phyloP scores from a whole-genome alignment of 2,797 vertebrate species.

The Pseudochromis fuscus region DNA sequence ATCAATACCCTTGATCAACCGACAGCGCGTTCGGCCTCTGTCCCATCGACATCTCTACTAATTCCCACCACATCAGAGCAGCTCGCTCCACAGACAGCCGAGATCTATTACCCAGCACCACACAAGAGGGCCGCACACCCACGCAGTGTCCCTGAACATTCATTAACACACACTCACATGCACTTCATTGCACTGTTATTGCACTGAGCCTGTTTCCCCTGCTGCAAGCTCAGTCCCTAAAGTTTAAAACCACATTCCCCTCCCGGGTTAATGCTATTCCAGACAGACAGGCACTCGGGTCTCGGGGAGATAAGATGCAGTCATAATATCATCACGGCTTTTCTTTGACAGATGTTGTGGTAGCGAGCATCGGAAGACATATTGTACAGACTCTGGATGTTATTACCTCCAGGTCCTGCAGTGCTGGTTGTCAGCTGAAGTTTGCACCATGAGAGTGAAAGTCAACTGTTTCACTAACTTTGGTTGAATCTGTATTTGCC shows the following conservation, averaged over 20 bases:
- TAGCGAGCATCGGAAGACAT: slow-evolving; percentile 18
- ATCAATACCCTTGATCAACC: slow-evolving; percentile 45
- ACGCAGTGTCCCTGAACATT: slow-evolving; percentile 33
- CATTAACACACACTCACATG: slow-evolving; percentile 40
- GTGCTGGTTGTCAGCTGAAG: neutral
- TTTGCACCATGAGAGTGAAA: slow-evolving; percentile 3
- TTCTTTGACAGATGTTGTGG: slow-evolving; percentile 40
- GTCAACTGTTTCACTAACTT: neutral
- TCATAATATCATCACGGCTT: slow-evolving; percentile 47
- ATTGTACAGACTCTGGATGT: slow-evolving; percentile 6
- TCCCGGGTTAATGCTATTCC: slow-evolving; percentile 31
- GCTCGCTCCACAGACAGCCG: slow-evolving; percentile 44
- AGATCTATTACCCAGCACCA: slow-evolving; percentile 47
- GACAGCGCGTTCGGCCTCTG: slow-evolving; percentile 24
- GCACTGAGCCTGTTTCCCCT: slow-evolving; percentile 23
- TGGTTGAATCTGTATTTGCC: neutral
- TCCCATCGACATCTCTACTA: slow-evolving; percentile 35
- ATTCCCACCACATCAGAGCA: slow-evolving; percentile 47
- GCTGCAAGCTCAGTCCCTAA: slow-evolving; percentile 9
- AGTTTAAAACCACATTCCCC: slow-evolving; percentile 41
- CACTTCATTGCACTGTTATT: slow-evolving; percentile 31
- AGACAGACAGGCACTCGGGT: slow-evolving; percentile 22
- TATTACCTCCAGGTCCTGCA: slow-evolving; percentile 15
- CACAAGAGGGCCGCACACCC: slow-evolving; percentile 38
- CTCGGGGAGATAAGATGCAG: slow-evolving; percentile 31